Base-by-base conservation (phyloP, 2,797 vertebrate species). In the Gobionotothen gibberifrons region DNA sequence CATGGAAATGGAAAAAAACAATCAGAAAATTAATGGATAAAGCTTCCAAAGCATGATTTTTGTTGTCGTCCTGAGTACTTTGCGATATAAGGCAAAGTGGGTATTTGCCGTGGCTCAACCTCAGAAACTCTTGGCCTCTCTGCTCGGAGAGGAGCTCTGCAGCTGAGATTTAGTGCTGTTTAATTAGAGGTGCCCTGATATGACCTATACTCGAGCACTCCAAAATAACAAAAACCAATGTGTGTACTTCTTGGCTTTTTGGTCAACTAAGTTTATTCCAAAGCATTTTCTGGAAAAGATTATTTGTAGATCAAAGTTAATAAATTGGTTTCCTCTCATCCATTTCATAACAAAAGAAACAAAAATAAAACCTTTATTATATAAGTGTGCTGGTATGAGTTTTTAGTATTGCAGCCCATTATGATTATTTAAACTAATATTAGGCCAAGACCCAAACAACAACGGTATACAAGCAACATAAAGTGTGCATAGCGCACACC, bases 1-100 rank as follows among this genome's bases (percentile, higher is more conserved):
- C 75, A 84, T 68, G 54, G 49, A 76, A 73, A 42, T 61, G 49
- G 80, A 43, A 36, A 48, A 46, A 47, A 46, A 53, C 15, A 55
- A 65, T 47, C 9, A 29, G 32, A 43, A 62, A 59, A 46, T 47
- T 5, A 46, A 19, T 65, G 42, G 9, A 32, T 15, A 51, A 17
- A 1, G 16, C 39, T 73, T 70, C 21, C 49, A 75, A 87, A 82
- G 77, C 48, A 55, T 48, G 4, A 26, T 19, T 56, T 22, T 22
- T 40, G 67, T 76, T 54, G 40, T 74, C 36, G 2, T 85, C 88
- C 89, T 90, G 90, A 92, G 86, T 87, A 64, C 55, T 71, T 67
- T 0, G 40, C 73, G 21, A 63, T 42, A 2, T 86, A 89, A 87
- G 85, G 67, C 88, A 84, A 59, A 72, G 54, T 55, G 78, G 59